Conservation (phyloP, 23 tunicate species). For the Halocynthia roretzi region DNA sequence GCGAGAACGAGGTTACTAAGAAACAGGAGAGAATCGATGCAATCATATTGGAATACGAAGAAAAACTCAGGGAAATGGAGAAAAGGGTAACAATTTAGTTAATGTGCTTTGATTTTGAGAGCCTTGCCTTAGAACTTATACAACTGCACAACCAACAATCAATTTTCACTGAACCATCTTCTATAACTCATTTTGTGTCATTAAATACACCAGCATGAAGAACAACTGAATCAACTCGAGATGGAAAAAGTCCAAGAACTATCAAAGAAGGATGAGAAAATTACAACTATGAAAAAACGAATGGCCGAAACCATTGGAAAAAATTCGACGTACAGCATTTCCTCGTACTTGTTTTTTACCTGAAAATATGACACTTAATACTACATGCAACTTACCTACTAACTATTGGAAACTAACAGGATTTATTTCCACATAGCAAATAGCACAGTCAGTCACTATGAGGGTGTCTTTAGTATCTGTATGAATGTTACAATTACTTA, state of each 20-base stretch:
- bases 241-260: constrained; percentile 44
- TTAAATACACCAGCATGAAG: constrained; percentile 39
- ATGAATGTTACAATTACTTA: too few species aligned
- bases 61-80: constrained; percentile 24
- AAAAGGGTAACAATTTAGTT: constrained; percentile 23
- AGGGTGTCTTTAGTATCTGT: neutral
- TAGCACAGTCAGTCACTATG: neutral
- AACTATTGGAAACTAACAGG: too few species aligned
- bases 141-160: neutral
- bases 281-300: constrained; percentile 44
- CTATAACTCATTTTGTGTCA: too few species aligned
- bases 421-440: too few species aligned
- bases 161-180: neutral
- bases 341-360: too few species aligned
- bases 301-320: constrained; percentile 86
- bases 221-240: constrained; percentile 24
- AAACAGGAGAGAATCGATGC: constrained; percentile 5
- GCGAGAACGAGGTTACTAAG: constrained; percentile 5
- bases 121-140: neutral
- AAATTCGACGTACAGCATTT: constrained; percentile 48
- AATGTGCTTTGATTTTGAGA: too few species aligned
- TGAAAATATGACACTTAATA: too few species aligned
- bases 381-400: too few species aligned
- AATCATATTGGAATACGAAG: constrained; percentile 24
- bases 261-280: constrained; percentile 43